Evolutionary conservation across 2,797 vertebrate species (phyloP), one percentile per base, ranked within the genome.

Genomic region (Melanotaenia pygmaea): DNA sequence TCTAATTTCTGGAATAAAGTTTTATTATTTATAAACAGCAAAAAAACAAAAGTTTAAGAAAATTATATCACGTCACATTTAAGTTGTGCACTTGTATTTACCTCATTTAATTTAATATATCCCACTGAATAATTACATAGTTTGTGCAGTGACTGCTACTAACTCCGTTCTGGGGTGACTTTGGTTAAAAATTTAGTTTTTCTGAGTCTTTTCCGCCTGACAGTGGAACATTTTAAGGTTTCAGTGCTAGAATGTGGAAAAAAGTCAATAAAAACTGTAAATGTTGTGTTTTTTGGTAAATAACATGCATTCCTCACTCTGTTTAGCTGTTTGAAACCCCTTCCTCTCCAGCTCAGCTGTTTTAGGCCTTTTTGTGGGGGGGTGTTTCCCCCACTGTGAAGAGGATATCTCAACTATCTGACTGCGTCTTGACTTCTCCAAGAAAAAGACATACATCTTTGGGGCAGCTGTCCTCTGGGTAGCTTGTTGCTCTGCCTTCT

Each of bases 381-480:
- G 60, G 62, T 11, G 3, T 59, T 35, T 34, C 38, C 66, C 63
- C 72, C 37, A 11, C 35, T 4, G 24, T 43, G 62, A 67, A 64
- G 70, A 20, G 47, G 66, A 77, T 45, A 18, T 59, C 64, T 70
- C 54, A 28, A 28, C 68, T 56, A 40, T 38, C 18, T 59, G 66
- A 64, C 53, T n/a, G 63, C 6, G 30, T 73, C 71, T 58, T 57
- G 54, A 71, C 69, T 67, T 73, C 83, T 77, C 67, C 63, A 20
- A 60, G 72, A 76, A 22, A 32, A 43, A 64, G 76, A 80, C 73
- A 35, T 54, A 68, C 86, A 77, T 81, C 58, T 84, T 83, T 67
- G 56, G 81, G 74, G 75, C 91, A 92, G 90, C 92, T 92, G 90
- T 88, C 90, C 86, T 84, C 73, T 71, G 67, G 74, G 81, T 62